Conservation (phyloP, 2,888 invertebrate genomes). For the Catocala fraxini region DNA sequence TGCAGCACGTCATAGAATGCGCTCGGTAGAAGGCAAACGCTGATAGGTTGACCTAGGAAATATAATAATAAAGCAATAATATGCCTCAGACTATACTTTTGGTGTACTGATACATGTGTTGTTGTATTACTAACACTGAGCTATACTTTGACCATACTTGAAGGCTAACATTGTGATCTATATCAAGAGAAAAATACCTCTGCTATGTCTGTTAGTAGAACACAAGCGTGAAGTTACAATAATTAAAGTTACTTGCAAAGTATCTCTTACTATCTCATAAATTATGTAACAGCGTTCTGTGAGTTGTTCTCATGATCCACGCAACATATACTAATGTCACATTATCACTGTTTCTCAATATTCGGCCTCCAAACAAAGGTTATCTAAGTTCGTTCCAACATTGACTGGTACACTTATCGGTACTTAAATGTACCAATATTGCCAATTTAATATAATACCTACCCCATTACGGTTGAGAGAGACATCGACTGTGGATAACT, state of each 20-base stretch:
- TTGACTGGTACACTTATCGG: conserved; percentile 63
- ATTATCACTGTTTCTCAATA: conserved; percentile 66
- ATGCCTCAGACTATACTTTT: no score
- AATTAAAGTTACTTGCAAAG: no score
- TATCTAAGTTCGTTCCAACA: conserved; percentile 70
- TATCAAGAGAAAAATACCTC: no score
- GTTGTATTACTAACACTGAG: no score
- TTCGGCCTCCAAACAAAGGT: conserved; percentile 68
- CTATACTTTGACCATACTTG: no score
- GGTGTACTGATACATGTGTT: no score
- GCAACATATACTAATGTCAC: conserved; percentile 48
- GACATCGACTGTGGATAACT: conserved; percentile 72
- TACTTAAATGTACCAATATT: conserved; percentile 68
- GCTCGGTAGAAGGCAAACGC: no score
- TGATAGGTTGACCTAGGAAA: no score
- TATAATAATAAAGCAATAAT: no score
- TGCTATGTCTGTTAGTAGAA: no score
- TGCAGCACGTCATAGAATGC: no score
- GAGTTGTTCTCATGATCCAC: conserved; percentile 28
- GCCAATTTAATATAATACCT: conserved; percentile 75
- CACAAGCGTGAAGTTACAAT: background rate
- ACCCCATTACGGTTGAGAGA: conserved; percentile 74
- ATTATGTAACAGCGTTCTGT: conserved; percentile 1
- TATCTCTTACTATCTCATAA: background rate
- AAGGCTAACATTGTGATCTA: no score